Evolutionary conservation across 2,888 invertebrate species (phyloP).

Genomic region (Aporophyla nigra): DNA sequence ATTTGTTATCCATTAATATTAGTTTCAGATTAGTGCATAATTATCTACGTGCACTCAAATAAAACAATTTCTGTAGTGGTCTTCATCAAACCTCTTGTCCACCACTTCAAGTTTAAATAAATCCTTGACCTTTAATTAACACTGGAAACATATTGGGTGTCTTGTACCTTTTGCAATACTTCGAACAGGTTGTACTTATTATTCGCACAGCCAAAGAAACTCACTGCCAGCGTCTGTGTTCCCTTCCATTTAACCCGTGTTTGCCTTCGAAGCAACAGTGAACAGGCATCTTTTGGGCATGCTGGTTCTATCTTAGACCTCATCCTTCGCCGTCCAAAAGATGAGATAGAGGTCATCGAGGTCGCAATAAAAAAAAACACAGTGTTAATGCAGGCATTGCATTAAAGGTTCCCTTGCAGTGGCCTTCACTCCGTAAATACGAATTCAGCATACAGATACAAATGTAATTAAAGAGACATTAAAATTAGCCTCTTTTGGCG

Average conservation of each 20-base stretch:
- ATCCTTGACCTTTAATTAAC: slow-evolving; percentile 32
- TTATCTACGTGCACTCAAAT: too few relatives aligned
- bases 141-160: slow-evolving; percentile 29
- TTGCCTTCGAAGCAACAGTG: too few relatives aligned
- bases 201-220: too few relatives aligned
- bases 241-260: too few relatives aligned
- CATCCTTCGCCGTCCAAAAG: too few relatives aligned
- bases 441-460: slow-evolving; percentile 44
- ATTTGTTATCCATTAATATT: too few relatives aligned
- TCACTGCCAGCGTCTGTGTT: too few relatives aligned
- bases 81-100: background rate
- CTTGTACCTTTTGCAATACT: slow-evolving; percentile 24
- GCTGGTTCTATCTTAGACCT: too few relatives aligned
- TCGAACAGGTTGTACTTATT: slow-evolving; percentile 1
- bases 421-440: slow-evolving; percentile 39
- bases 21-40: too few relatives aligned
- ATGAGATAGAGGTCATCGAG: too few relatives aligned
- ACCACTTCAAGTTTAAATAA: background rate
- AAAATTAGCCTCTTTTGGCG: slow-evolving; percentile 56
- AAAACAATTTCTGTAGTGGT: background rate
- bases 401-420: slow-evolving; percentile 25
- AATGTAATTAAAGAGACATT: slow-evolving; percentile 50
- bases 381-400: slow-evolving; percentile 4
- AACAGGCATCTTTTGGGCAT: too few relatives aligned
- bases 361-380: background rate